Evolutionary conservation across 2,113 vertebrate genomes (phyloP).

Genomic region (Ranitomeya variabilis): DNA sequence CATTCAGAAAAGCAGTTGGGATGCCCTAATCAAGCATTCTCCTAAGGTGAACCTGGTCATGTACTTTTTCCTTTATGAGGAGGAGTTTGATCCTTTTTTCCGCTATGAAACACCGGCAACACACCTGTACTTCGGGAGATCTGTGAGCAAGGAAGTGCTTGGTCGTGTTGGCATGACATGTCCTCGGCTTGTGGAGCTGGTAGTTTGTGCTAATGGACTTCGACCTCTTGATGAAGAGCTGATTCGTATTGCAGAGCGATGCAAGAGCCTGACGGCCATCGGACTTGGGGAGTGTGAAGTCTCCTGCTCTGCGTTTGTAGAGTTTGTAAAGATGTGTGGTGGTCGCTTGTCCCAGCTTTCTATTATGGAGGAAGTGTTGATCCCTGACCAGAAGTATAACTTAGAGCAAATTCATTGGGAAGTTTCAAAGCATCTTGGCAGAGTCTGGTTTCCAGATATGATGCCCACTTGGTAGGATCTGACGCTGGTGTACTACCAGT

Average conservation of each 20-base stretch:
- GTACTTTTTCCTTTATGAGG: slow-evolving; percentile 97
- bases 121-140: slow-evolving; percentile 95
- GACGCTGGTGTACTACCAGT: slow-evolving; percentile 46
- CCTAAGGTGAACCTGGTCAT: slow-evolving; percentile 97
- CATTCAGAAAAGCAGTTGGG: slow-evolving; percentile 97
- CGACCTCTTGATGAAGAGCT: slow-evolving; percentile 96
- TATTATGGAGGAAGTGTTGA: slow-evolving; percentile 97
- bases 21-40: slow-evolving; percentile 94
- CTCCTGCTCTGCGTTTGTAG: slow-evolving; percentile 95
- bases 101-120: slow-evolving; percentile 92
- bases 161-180: slow-evolving; percentile 94
- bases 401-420: slow-evolving; percentile 98
- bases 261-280: slow-evolving; percentile 91
- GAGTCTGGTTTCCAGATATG: slow-evolving; percentile 98
- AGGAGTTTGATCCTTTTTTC: slow-evolving; percentile 95
- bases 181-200: slow-evolving; percentile 91
- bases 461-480: slow-evolving; percentile 92
- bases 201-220: slow-evolving; percentile 94
- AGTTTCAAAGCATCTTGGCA: slow-evolving; percentile 94
- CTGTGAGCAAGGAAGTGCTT: slow-evolving; percentile 94
- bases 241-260: slow-evolving; percentile 92
- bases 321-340: slow-evolving; percentile 97
- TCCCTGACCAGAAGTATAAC: slow-evolving; percentile 93
- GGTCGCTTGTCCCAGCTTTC: slow-evolving; percentile 91
- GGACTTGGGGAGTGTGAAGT: slow-evolving; percentile 97